Evolutionary conservation across 2,797 vertebrate species (phyloP).

Genomic region (Decapterus maruadsi): DNA sequence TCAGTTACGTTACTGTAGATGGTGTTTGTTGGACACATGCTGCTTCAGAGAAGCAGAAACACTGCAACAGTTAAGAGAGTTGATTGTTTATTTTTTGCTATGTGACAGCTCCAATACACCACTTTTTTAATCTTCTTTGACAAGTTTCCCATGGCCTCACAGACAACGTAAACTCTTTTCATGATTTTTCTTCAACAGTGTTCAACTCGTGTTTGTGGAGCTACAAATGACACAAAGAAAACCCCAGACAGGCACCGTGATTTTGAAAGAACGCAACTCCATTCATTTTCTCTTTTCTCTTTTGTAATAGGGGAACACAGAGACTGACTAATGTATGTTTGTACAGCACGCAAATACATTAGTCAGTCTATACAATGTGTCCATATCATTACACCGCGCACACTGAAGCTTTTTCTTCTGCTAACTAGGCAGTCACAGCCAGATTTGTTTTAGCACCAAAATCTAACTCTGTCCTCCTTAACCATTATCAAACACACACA

Average conservation of each 20-base stretch:
- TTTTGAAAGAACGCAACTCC: slow-evolving; percentile 33
- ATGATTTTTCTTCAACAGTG: background rate
- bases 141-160: background rate
- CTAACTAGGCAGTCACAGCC: slow-evolving; percentile 75
- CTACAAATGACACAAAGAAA: slow-evolving; percentile 22
- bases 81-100: background rate
- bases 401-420: slow-evolving; percentile 65
- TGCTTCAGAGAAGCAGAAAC: background rate
- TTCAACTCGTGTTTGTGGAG: slow-evolving; percentile 13
- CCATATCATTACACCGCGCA: slow-evolving; percentile 63
- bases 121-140: background rate
- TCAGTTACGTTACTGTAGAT: background rate
- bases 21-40: background rate
- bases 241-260: slow-evolving; percentile 4
- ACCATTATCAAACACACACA: slow-evolving; percentile 57
- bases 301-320: slow-evolving; percentile 43
- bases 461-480: slow-evolving; percentile 63
- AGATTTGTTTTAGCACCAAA: slow-evolving; percentile 52
- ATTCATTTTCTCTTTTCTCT: slow-evolving; percentile 41
- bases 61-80: background rate
- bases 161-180: background rate
- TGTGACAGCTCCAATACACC: background rate
- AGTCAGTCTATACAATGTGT: slow-evolving; percentile 68
- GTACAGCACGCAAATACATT: slow-evolving; percentile 66
- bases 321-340: slow-evolving; percentile 75